Base-by-base conservation (phyloP, 2,797 vertebrate species). In the Lacerta viridis region DNA sequence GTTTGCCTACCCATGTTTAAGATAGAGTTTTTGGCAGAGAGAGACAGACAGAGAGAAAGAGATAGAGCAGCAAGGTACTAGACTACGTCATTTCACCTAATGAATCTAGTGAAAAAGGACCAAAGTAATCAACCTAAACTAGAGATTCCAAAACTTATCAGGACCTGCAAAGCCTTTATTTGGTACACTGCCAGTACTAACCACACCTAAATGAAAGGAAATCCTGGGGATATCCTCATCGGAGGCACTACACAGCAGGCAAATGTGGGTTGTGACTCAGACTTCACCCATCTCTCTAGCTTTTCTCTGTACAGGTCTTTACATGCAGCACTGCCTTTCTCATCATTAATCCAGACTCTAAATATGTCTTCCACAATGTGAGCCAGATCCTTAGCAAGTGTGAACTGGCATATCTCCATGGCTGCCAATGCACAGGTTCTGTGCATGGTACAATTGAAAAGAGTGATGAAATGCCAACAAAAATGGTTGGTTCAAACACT, bases 201-300 rank as follows among this genome's bases (percentile, higher is more conserved):
- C 69, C 59, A 80, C 84, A 89, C 71, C 72, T 59, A 59, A 76
- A 80, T 82, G 29, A 95, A 94, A 96, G 95, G 94, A 95, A 95
- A 93, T 94, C 92, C 94, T 90, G 94, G 94, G 95, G 94, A 94
- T 96, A 93, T 95, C 91, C 94, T 94, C 66, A 77, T 81, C 33
- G 2, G 55, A 85, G 39, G 0, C 82, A 94, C 93, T 92, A 93
- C 91, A 92, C 91, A 91, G 93, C 74, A 94, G 71, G 86, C 94
- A 93, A 95, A 91, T 90, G 92, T 93, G 90, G 91, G 93, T 93
- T 94, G 91, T 92, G 95, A 96, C 95, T 88, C 86, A 88, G 80
- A 88, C 93, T 91, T 94, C 92, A 93, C 88, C 92, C 89, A 88
- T 85, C 39, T 91, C 91, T 94, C 81, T 61, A 89, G 91, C 86